Evolutionary conservation across 2,797 vertebrate species (phyloP), one percentile per base, ranked within the genome.

Genomic region (Arctocebus calabarensis): DNA sequence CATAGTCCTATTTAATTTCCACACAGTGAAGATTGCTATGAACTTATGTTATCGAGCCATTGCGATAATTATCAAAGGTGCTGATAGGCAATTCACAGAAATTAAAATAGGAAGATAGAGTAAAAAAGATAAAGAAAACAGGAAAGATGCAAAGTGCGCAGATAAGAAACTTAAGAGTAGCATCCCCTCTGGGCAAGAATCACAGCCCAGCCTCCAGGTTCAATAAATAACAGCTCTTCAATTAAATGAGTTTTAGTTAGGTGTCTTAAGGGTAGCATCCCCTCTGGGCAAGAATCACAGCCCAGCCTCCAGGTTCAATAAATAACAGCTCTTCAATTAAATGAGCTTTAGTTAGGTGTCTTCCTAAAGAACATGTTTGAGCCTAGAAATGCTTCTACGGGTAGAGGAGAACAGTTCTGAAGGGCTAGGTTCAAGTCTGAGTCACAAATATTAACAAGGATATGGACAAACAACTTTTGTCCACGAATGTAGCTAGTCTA

Each of bases 91-190:
- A 20, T 62, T 89, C 25, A 71, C 40, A 81, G 22, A 19, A 74
- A 84, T 52, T 62, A 74, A 92, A 82, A 68, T 55, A 82, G 22
- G 77, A 84, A 86, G 62, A 37, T 88, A 93, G 37, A 43, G 3
- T 71, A 29, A 84, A 85, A 71, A n/a, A 0, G 2, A 6, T 57
- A 70, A 77, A 61, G 9, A 66, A 94, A 78, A 29, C 0, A 0
- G 10, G 23, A 20, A 23, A 22, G 73, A 25, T 70, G 17, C 9
- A 32, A 96, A 84, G 11, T 59, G 17, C 7, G 14, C 2, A 37
- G 17, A 7, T 37, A 85, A 74, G 48, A 93, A 88, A 88, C 68
- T 78, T 32, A 20, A 74, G 16, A 64, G 3, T 27, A 62, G 73
- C 27, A 71, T 71, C 52, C 6, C 5, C 34, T 88, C 4, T 5